Percentiles rank a stretch among this genome's conserved stretches.
Conservation (phyloP, 1,140 invertebrate genomes). For the silkworm (Bombyx mori) region ASM3026992v2 NC_085122.1:4448501-4449000, state of each 20-base stretch:
- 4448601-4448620: constrained; percentile 11
- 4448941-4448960: no score
- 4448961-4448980: no score
- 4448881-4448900: no score
- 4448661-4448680: constrained; percentile 8
- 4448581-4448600: constrained; percentile 9
- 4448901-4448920: no score
- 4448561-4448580: constrained; percentile 7
- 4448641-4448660: constrained; percentile 19
- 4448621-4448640: constrained; percentile 14
- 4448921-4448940: no score
- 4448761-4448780: constrained; percentile 13
- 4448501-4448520: background rate
- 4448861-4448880: no score
- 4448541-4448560: constrained; percentile 10
- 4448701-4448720: constrained; percentile 17
- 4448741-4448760: constrained; percentile 18
- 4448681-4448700: constrained; percentile 17
- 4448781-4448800: background rate
- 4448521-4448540: constrained; percentile 16
- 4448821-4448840: no score
- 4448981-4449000: no score
- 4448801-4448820: no score
- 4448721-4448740: constrained; percentile 5
- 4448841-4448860: no score